Conservation (phyloP, 2,113 vertebrate species). For the Otolemur garnettii region DNA sequence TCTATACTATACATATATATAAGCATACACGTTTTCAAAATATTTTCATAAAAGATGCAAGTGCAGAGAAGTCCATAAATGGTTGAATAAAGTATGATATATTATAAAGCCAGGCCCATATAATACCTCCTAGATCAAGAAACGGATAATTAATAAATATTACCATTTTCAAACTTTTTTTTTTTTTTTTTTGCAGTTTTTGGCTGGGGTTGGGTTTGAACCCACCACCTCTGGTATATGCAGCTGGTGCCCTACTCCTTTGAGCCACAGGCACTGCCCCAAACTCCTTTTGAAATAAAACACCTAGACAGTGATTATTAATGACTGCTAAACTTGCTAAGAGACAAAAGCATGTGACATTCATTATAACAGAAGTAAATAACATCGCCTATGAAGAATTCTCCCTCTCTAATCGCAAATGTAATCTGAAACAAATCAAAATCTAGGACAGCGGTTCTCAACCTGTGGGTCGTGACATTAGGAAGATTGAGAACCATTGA, state of each 20-base stretch:
- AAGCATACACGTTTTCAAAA: background rate
- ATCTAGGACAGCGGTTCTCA: background rate
- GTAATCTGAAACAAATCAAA: background rate
- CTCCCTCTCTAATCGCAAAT: background rate
- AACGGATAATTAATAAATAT: background rate
- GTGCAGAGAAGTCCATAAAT: background rate
- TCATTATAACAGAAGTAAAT: conserved; percentile 29
- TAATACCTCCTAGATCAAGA: conserved; percentile 12
- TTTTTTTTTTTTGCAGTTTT: too few species aligned
- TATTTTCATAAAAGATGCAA: conserved; percentile 27
- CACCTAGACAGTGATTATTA: background rate
- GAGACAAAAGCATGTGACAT: background rate
- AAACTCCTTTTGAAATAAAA: conserved; percentile 44
- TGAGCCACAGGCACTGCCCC: too few species aligned
- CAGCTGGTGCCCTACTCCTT: too few species aligned
- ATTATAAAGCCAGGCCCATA: background rate
- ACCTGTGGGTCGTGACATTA: too few species aligned
- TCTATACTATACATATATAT: background rate
- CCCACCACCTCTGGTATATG: too few species aligned
- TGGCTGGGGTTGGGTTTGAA: too few species aligned
- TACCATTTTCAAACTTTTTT: too few species aligned
- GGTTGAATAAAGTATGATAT: background rate
- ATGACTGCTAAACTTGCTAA: background rate
- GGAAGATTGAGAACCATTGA: too few species aligned
- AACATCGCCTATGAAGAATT: background rate